phyloP scores from a whole-genome alignment of 2,797 vertebrate genomes.

The Astyanax mexicanus region DNA sequence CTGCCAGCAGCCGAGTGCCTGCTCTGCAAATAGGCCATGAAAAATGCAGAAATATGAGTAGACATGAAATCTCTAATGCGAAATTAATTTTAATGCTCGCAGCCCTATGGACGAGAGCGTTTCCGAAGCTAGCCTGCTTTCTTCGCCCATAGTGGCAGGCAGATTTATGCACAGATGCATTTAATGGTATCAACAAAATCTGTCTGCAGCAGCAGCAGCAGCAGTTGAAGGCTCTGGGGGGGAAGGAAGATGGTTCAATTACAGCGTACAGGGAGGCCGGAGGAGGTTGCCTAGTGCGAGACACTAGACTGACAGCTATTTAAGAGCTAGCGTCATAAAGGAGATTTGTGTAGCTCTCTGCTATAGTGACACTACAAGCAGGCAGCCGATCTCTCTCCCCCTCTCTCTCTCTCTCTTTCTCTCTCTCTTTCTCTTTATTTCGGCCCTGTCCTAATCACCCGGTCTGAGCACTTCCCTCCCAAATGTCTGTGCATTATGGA shows the following conservation, averaged over 20 bases:
- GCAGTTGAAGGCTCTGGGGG: slow-evolving; percentile 70
- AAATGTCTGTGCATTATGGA: slow-evolving; percentile 75
- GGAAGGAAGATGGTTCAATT: slow-evolving; percentile 79
- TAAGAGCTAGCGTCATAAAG: slow-evolving; percentile 82
- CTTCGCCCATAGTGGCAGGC: slow-evolving; percentile 22
- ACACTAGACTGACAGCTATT: slow-evolving; percentile 84
- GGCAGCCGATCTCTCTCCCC: slow-evolving; percentile 16
- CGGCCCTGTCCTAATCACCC: slow-evolving; percentile 69
- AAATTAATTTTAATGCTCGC: slow-evolving; percentile 46
- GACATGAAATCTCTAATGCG: slow-evolving; percentile 53
- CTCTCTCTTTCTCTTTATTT: slow-evolving; percentile 30
- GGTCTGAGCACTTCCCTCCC: slow-evolving; percentile 73
- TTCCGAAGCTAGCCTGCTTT: slow-evolving; percentile 28
- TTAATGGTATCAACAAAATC: slow-evolving; percentile 79
- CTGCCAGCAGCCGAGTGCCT: neutral
- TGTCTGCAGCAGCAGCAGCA: slow-evolving; percentile 73
- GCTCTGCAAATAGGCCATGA: slow-evolving; percentile 24
- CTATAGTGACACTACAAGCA: slow-evolving; percentile 60
- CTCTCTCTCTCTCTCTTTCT: slow-evolving; percentile 13
- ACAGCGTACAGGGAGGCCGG: slow-evolving; percentile 73
- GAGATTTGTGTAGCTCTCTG: slow-evolving; percentile 80
- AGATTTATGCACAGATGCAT: slow-evolving; percentile 76
- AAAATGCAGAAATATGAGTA: slow-evolving; percentile 44
- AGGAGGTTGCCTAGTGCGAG: slow-evolving; percentile 73
- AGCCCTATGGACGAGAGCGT: slow-evolving; percentile 32